phyloP scores from a whole-genome alignment of 1,140 invertebrate genomes.

The Neotoxoptera formosana region DNA sequence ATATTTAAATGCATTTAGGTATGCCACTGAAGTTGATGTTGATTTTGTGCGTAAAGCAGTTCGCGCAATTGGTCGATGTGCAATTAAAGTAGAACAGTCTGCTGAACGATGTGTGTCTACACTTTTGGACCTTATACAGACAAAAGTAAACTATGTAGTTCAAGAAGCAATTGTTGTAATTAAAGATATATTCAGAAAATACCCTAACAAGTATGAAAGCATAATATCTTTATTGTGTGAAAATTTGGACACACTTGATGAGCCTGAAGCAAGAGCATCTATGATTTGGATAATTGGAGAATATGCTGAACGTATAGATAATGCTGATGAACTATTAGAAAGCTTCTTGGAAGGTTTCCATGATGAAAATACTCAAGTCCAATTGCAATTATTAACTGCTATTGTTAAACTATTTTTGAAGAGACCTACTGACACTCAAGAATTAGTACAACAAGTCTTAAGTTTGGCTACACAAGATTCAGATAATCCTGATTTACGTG shows the following conservation, averaged over 20 bases:
- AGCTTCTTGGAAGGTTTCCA: constrained; percentile 99
- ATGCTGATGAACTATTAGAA: constrained; percentile 97
- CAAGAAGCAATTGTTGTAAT: constrained; percentile 99
- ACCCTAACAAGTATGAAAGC: constrained; percentile 99
- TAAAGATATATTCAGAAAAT: constrained; percentile 99
- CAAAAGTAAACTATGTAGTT: constrained; percentile 99
- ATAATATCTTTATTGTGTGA: constrained; percentile 99
- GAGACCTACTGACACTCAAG: constrained; percentile 97
- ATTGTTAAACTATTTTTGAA: constrained; percentile 99
- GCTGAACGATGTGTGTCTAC: constrained; percentile 99
- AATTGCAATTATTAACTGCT: constrained; percentile 94
- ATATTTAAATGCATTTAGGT: constrained; percentile 64
- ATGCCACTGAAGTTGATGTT: constrained; percentile 98
- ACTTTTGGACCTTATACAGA: constrained; percentile 98
- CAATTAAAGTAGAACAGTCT: constrained; percentile 99
- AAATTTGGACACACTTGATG: constrained; percentile 98
- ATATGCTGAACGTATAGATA: constrained; percentile 99
- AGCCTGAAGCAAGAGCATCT: constrained; percentile 97
- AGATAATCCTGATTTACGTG: constrained; percentile 98
- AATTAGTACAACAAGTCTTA: constrained; percentile 92
- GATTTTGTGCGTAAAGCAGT: constrained; percentile 99
- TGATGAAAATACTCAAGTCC: constrained; percentile 99
- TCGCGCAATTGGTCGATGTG: constrained; percentile 97
- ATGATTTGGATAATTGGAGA: constrained; percentile 99
- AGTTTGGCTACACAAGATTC: constrained; percentile 96